These are phyloP conservation scores for Eupithecia centaureata DNA, from an alignment of 2,888 invertebrate species.

Conservation along the genomic window DNA sequence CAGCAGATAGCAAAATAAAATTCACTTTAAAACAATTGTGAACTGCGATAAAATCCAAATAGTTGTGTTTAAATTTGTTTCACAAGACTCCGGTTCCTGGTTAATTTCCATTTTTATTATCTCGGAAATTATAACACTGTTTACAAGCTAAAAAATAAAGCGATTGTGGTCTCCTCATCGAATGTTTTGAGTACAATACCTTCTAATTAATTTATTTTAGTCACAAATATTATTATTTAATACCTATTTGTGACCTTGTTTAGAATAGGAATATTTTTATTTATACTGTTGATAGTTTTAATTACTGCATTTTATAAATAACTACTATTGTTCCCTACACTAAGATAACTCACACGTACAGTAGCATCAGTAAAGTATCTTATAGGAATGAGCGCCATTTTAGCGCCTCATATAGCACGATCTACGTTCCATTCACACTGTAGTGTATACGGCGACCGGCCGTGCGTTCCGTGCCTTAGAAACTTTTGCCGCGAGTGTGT, in stretches of 20 bases:
- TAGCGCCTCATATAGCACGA: slow-evolving; percentile 40
- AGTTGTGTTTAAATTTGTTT: slow-evolving; percentile 4
- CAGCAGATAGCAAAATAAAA: slow-evolving; percentile 7
- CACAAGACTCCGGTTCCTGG: neutral
- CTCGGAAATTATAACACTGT: no score
- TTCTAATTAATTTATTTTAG: neutral
- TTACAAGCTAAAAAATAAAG: neutral
- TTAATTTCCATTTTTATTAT: neutral
- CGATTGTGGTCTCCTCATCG: neutral
- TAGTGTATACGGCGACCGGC: slow-evolving; percentile 31
- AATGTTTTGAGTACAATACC: neutral
- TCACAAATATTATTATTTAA: neutral
- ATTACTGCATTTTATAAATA: neutral
- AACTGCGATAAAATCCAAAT: slow-evolving; percentile 1
- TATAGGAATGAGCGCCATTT: slow-evolving; percentile 34
- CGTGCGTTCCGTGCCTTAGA: slow-evolving; percentile 29
- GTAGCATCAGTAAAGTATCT: no score
- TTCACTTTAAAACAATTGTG: neutral
- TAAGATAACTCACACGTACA: neutral
- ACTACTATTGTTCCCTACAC: neutral
- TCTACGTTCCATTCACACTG: slow-evolving; percentile 38
- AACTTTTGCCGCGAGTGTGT: slow-evolving; percentile 6
- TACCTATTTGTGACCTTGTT: neutral
- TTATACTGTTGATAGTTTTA: neutral
- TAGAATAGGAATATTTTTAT: no score